Evolutionary conservation across 1,140 invertebrate species (phyloP).

Genomic region (Neodiprion pinetum): DNA sequence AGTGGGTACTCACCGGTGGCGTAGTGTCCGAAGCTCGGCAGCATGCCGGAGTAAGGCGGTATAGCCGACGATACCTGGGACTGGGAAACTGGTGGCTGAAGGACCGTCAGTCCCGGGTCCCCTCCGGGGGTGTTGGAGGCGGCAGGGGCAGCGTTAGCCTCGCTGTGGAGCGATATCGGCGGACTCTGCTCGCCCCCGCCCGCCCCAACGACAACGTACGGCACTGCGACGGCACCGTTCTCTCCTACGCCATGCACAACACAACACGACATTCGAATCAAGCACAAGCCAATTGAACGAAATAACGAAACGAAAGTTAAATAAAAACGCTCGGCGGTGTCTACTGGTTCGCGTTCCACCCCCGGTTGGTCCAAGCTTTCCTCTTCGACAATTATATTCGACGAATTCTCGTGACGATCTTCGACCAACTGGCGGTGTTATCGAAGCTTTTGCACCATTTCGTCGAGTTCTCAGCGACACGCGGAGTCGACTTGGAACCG

Average conservation of each 20-base stretch:
- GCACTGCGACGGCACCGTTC: slow-evolving; percentile 65
- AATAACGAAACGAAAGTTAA: slow-evolving; percentile 43
- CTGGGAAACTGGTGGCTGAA: slow-evolving; percentile 64
- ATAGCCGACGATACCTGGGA: slow-evolving; percentile 58
- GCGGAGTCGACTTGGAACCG: too few species aligned
- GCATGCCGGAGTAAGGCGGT: slow-evolving; percentile 68
- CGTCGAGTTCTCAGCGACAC: too few species aligned
- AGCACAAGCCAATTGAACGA: slow-evolving; percentile 41
- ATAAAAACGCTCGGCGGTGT: slow-evolving; percentile 36
- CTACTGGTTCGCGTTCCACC: background rate
- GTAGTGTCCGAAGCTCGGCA: slow-evolving; percentile 77
- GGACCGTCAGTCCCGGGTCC: slow-evolving; percentile 63
- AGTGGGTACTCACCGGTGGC: slow-evolving; percentile 69
- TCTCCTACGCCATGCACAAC: slow-evolving; percentile 65
- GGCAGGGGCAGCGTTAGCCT: slow-evolving; percentile 61
- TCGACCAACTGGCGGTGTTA: too few species aligned
- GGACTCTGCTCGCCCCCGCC: slow-evolving; percentile 64
- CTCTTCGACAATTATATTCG: too few species aligned
- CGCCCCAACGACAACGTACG: slow-evolving; percentile 63
- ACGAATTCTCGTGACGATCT: too few species aligned
- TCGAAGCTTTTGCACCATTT: too few species aligned
- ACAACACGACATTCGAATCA: slow-evolving; percentile 59
- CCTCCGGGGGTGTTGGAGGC: slow-evolving; percentile 61
- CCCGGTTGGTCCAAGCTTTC: too few species aligned
- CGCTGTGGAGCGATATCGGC: slow-evolving; percentile 67